Conservation (phyloP, 2,888 invertebrate genomes). For the Sphecodes monilicornis region DNA sequence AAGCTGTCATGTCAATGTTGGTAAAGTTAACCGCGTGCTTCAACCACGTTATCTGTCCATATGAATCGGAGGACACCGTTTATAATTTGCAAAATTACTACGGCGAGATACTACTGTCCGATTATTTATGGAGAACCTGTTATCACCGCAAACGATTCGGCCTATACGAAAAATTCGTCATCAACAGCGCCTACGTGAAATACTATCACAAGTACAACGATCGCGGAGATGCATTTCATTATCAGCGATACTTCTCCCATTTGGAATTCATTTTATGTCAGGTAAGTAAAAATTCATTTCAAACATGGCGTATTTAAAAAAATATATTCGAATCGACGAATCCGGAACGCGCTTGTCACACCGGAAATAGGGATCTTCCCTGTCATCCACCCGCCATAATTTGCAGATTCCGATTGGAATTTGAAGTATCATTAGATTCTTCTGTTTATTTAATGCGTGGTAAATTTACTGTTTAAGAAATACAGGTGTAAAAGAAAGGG, state of each 20-base stretch:
- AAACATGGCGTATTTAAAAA: not conserved
- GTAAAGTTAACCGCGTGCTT: slow-evolving; percentile 43
- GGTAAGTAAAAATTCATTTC: slow-evolving; percentile 38
- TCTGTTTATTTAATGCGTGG: not conserved
- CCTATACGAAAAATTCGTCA: slow-evolving; percentile 55
- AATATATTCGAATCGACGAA: not conserved
- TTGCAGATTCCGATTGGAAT: not conserved
- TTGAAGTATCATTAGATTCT: not conserved
- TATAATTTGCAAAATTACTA: slow-evolving; percentile 56
- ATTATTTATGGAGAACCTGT: slow-evolving; percentile 44
- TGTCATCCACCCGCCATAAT: not conserved
- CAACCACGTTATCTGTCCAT: slow-evolving; percentile 49
- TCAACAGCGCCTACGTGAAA: slow-evolving; percentile 42
- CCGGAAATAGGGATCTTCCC: not conserved
- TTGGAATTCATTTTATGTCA: slow-evolving; percentile 46
- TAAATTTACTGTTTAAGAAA: not conserved
- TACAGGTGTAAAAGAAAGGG: too few species aligned
- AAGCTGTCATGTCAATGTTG: slow-evolving; percentile 57
- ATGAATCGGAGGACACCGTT: slow-evolving; percentile 62
- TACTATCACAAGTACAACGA: slow-evolving; percentile 38
- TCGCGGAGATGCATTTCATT: slow-evolving; percentile 41
- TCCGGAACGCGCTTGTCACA: not conserved
- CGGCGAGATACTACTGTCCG: slow-evolving; percentile 40
- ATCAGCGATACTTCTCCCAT: slow-evolving; percentile 44
- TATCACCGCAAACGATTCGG: slow-evolving; percentile 52